Evolutionary conservation across 2,113 vertebrate species (phyloP), one percentile per base, ranked within the genome.

Genomic region (Lichenostomus cassidix): DNA sequence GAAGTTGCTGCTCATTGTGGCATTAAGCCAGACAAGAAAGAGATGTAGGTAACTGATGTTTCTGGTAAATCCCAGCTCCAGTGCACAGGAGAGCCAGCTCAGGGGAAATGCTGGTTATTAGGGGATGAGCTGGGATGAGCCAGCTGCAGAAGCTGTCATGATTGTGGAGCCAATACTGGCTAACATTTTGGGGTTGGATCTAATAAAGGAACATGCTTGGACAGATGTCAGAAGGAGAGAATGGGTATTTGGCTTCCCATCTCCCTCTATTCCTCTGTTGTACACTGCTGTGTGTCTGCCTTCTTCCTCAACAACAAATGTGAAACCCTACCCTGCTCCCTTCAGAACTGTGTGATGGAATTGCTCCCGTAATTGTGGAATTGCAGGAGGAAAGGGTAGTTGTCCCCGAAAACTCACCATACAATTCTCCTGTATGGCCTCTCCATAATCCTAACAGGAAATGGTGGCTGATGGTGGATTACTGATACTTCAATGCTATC

Each of bases 401-500:
- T 62, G 12, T 58, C 20, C 31, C 44, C 17, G 25, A 5, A 44
- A 4, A 27, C 22, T 78, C 39, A 52, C 21, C 27, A 33, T 31
- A 7, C 28, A 19, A 46, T n/a, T 37, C 22, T 67, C 14, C 33
- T 53, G 8, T 46, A 39, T 9, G 39, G 63, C 12, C 55, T 28
- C 12, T 33, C 39, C 33, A n/a, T n/a, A n/a, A 62, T 39, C 14
- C 6, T 44, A 29, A 22, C 0, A 1, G 53, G 33, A 50, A 50
- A 5, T 28, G 24, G 15, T 33, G 12, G 39, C 18, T 44, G 28
- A 37, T 33, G 22, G 22, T 35, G 16, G 4, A 5, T 60, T 37
- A 33, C 23, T 0, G 2, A 56, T 0, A 2, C 21, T 33, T 33
- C 27, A 27, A 7, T 33, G 27, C 22, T 55, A 46, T 33, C 27